phyloP scores from a whole-genome alignment of 2,888 invertebrate species.

The Cactoblastis cactorum region DNA sequence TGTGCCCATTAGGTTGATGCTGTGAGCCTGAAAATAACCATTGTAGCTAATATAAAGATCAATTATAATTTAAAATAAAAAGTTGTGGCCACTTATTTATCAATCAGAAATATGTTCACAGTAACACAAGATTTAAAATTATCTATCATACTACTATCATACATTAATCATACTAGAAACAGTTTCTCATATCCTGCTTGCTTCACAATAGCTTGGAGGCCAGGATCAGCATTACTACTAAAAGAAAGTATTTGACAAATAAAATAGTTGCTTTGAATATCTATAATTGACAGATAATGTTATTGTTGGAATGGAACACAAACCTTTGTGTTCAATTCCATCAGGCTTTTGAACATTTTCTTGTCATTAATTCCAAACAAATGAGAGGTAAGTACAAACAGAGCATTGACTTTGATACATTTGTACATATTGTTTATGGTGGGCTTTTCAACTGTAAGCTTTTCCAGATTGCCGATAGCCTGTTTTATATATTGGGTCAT shows the following conservation, averaged over 20 bases:
- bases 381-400: slow-evolving; percentile 83
- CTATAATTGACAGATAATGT: no score
- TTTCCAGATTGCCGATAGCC: slow-evolving; percentile 81
- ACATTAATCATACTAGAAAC: no score
- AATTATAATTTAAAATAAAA: slow-evolving; percentile 46
- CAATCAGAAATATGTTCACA: no score
- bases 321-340: slow-evolving; percentile 89
- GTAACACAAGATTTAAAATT: no score
- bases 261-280: no score
- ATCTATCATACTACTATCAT: no score
- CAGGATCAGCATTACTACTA: no score
- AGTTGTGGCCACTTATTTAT: slow-evolving; percentile 88
- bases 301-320: no score
- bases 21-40: slow-evolving; percentile 81
- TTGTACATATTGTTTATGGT: slow-evolving; percentile 76
- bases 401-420: slow-evolving; percentile 83
- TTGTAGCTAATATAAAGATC: neutral
- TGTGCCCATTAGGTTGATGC: slow-evolving; percentile 88
- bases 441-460: slow-evolving; percentile 66
- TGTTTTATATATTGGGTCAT: slow-evolving; percentile 83
- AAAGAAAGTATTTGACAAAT: no score
- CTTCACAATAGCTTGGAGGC: no score
- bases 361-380: slow-evolving; percentile 89
- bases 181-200: no score
- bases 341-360: slow-evolving; percentile 84